phyloP scores from a whole-genome alignment of 2,888 invertebrate species.

The Hartigia nigra region DNA sequence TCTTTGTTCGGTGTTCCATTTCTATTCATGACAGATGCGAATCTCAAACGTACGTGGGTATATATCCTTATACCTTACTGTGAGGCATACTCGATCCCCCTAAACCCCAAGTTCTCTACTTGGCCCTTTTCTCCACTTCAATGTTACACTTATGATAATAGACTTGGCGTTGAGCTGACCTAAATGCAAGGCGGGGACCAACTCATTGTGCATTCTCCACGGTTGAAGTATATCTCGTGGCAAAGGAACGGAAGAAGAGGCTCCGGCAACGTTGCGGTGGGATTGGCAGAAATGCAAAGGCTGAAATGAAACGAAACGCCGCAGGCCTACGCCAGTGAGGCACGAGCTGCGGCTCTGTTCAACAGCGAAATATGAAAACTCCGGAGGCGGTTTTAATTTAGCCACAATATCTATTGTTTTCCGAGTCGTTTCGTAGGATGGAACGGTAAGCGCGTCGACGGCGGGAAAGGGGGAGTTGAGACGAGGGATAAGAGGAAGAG shows the following conservation, averaged over 20 bases:
- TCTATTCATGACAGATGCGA: not conserved
- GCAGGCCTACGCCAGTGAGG: conserved; percentile 36
- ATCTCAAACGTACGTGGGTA: not conserved
- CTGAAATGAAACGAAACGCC: conserved; percentile 63
- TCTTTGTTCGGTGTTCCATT: not conserved
- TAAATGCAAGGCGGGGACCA: not conserved
- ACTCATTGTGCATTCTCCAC: not conserved
- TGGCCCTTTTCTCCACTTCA: not conserved
- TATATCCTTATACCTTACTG: not conserved
- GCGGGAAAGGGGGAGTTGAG: too few species aligned
- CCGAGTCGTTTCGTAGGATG: conserved; percentile 31
- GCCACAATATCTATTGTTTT: conserved; percentile 65
- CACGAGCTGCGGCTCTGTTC: conserved; percentile 38
- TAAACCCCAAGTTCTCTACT: not conserved
- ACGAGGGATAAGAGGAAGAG: not conserved
- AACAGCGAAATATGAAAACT: conserved; percentile 62
- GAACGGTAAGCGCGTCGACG: not conserved
- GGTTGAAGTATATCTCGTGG: not conserved
- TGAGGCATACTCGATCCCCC: not conserved
- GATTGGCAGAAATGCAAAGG: conserved; percentile 45
- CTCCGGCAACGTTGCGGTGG: conserved; percentile 4
- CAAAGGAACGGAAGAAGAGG: conserved; percentile 12
- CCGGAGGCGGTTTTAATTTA: conserved; percentile 66
- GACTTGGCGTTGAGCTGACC: conserved; percentile 1
- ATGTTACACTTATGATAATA: conserved; percentile 5